Evolutionary conservation across 2,888 invertebrate species (phyloP), one percentile per base, ranked within the genome.

Genomic region (Agrochola lychnidis): DNA sequence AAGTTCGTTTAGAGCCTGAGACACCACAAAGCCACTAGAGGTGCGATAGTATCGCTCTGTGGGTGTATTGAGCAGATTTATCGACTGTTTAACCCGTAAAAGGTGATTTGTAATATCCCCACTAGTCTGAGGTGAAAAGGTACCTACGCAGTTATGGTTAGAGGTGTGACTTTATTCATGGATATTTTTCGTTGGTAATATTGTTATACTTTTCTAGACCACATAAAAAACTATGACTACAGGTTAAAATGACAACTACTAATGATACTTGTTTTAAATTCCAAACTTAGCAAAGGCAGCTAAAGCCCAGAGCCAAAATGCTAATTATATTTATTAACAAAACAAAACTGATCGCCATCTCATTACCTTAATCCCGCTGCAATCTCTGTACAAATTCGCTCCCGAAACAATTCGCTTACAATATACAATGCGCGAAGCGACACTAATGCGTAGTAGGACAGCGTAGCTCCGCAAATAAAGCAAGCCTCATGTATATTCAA

Each of bases 401-500:
- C 72, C 85, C n/a, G 75, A 80, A 87, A 78, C 82, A 83, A 85
- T 81, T 78, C 82, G 88, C 85, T 71, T 81, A 82, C 86, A 88
- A 86, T 87, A 88, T 89, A 90, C 90, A 85, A 83, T 88, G 88
- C 89, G 87, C 91, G 90, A 91, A 90, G 89, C 90, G 89, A 89
- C 89, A 89, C 90, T 92, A 92, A 91, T 90, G 89, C 89, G 86
- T 87, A 87, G 89, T 90, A 83, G 84, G 86, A 91, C 93, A 91
- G 88, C 84, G 90, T 91, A 90, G 89, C 85, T 85, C 84, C 89
- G 89, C 88, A 89, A 90, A 92, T 92, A 92, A 91, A 86, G 90
- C 91, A 91, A 90, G 86, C 70, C 92, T 94, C 94, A 94, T 95
- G 94, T 92, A 95, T 95, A 96, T 95, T 94, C 95, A 95, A 89